Conservation (phyloP, 2,797 vertebrate species). For the Morelia viridis region DNA sequence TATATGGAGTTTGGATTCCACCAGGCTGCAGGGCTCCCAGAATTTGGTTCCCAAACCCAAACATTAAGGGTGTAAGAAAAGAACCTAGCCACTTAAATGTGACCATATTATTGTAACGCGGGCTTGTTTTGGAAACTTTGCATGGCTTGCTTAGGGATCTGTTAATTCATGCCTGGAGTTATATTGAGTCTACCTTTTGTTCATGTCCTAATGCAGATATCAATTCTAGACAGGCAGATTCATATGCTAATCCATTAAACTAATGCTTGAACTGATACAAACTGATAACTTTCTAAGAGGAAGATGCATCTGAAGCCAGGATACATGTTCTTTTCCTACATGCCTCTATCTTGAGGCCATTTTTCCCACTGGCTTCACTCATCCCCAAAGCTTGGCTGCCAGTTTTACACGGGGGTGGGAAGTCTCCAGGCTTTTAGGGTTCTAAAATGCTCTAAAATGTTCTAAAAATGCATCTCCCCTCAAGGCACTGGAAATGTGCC, state of each 20-base stretch:
- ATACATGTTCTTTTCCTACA: neutral
- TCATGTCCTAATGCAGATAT: neutral
- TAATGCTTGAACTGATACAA: neutral
- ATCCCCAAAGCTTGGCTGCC: neutral
- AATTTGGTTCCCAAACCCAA: neutral
- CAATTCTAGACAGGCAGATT: neutral
- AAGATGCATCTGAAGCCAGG: neutral
- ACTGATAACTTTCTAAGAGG: neutral
- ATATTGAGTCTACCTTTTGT: neutral
- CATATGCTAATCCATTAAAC: neutral
- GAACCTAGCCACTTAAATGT: neutral
- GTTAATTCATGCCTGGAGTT: neutral
- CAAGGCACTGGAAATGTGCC: slow-evolving; percentile 13
- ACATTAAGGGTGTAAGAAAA: neutral
- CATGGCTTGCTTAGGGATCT: neutral
- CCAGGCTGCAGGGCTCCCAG: neutral
- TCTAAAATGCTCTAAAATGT: no score
- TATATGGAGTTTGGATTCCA: neutral
- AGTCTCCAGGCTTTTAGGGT: slow-evolving; percentile 23
- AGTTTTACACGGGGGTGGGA: neutral
- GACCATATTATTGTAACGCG: neutral
- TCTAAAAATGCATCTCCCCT: slow-evolving; percentile 6
- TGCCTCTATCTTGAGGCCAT: neutral
- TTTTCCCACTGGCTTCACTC: neutral
- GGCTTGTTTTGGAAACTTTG: neutral